A percentile compares a stretch with the other conserved stretches of the same genome.
phyloP scores from a whole-genome alignment of 2,797 vertebrate species.

The Danio aesculapii region DNA sequence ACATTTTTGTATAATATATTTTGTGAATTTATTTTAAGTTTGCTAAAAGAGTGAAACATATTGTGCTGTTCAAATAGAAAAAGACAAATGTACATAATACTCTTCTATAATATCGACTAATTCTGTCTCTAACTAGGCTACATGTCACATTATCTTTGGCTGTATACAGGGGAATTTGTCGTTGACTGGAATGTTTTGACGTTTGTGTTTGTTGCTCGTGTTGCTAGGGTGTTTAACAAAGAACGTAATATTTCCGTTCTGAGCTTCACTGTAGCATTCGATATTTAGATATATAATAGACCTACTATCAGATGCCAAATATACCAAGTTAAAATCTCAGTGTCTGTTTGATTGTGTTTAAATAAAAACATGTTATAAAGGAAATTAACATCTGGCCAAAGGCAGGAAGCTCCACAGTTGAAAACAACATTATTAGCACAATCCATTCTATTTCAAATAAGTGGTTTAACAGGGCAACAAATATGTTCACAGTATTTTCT shows the following conservation, averaged over 20 bases:
- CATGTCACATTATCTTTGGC: background rate
- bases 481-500: too few species aligned
- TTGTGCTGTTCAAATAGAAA: background rate
- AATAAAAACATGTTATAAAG: background rate
- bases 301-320: too few species aligned
- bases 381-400: background rate
- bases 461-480: too few species aligned
- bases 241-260: slow-evolving; percentile 42
- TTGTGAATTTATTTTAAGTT: background rate
- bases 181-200: background rate
- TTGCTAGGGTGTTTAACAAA: slow-evolving; percentile 13
- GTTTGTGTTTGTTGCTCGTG: background rate
- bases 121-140: background rate
- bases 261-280: background rate
- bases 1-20: background rate
- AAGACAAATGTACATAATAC: background rate
- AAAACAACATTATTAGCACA: too few species aligned
- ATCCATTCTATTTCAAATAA: too few species aligned
- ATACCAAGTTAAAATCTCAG: too few species aligned
- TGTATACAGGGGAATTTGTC: too few species aligned
- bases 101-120: background rate
- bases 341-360: background rate
- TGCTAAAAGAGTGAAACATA: background rate
- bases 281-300: too few species aligned
- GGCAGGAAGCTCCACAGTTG: background rate